Conservation (phyloP, 2,797 vertebrate species). For the Eurystomus glaucurus region DNA sequence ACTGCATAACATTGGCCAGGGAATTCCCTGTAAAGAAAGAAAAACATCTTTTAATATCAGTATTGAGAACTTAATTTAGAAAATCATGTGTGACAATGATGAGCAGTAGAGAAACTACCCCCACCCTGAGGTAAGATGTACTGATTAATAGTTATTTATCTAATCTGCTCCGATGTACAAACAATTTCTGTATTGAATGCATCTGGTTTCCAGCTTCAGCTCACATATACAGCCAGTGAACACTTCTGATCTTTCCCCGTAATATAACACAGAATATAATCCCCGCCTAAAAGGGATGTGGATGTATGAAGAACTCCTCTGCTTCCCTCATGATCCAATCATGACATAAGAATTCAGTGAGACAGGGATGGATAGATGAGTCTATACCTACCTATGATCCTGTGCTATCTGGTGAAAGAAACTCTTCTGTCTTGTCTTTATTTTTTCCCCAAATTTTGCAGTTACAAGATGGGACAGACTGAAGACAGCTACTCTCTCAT, state of each 20-base stretch:
- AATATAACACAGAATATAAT: background rate
- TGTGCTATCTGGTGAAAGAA: background rate
- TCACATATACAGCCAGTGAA: background rate
- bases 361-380: background rate
- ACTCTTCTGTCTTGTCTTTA: background rate
- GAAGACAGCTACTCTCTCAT: background rate
- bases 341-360: background rate
- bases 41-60: background rate
- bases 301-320: background rate
- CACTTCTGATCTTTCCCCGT: background rate
- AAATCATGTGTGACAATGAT: background rate
- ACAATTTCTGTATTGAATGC: background rate
- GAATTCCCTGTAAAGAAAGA: background rate
- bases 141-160: background rate
- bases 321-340: rapidly evolving
- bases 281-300: background rate
- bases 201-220: background rate
- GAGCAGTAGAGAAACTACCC: background rate
- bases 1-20: background rate
- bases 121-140: background rate
- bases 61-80: background rate
- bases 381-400: rapidly evolving
- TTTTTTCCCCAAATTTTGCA: background rate
- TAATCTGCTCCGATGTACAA: background rate
- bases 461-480: background rate